Evolutionary conservation across 2,888 invertebrate genomes (phyloP), one percentile per base, ranked within the genome.

Genomic region (Scaptomyza parva): DNA sequence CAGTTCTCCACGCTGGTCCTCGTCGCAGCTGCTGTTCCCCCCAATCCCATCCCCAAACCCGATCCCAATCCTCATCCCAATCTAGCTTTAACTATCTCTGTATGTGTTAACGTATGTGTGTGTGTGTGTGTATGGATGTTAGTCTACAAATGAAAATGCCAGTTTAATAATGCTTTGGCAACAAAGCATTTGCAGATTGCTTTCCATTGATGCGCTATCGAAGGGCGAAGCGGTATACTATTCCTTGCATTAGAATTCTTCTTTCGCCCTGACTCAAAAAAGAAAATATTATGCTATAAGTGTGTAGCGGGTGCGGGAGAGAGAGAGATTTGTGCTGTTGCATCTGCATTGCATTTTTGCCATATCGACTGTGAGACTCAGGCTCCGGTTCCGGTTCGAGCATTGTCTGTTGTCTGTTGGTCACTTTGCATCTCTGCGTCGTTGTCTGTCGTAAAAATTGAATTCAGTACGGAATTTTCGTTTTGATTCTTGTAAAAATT

Each of bases 131-230:
- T 26, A 24, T 58, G 58, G 50, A 30, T 52, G 44, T 55, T 52
- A 48, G 70, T 60, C 52, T 70, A 60, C 81, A 84, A 81, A 84
- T 79, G 78, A 84, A 84, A 79, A 79, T 84, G 81, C 81, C 78
- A 84, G 79, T 85, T 79, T 84, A 81, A 79, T 79, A 79, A 81
- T 79, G 79, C 82, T 81, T 70, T 68, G 75, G 78, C 60, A 73
- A 79, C 85, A 79, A 79, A 79, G 78, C 82, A 79, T 84, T 79
- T 85, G 85, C 75, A 85, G 85, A 79, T 79, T 79, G 85, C 85
- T 85, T 84, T 85, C 75, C 69, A 77, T 73, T 69, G 69, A 75
- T 75, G 72, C 68, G 59, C 74, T 51, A 76, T 75, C 75, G 76
- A 52, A 67, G 50, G 54, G 62, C 39, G 52, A 30, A 47, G 6